These are phyloP conservation scores for Chrysogorgia sp. DNA, from an alignment of 92 coral and sea anemone genomes.

Conservation along the genomic window DNA sequence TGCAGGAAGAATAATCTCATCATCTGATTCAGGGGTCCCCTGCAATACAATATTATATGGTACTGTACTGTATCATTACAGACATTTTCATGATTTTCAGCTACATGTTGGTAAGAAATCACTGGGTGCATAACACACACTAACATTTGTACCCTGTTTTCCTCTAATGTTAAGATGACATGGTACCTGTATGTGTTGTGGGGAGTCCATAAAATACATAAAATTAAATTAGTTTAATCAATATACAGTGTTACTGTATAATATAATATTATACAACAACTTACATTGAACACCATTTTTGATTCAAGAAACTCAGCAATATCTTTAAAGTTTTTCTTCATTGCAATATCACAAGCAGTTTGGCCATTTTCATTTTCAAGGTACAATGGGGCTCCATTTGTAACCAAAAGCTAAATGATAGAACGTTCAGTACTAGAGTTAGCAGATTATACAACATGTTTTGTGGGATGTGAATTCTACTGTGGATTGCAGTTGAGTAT, in stretches of 20 bases:
- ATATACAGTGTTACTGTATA: not conserved
- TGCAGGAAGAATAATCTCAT: conserved; percentile 1
- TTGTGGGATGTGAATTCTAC: no score
- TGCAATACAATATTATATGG: not conserved
- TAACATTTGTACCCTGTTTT: no score
- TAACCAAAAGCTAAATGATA: conserved; percentile 72
- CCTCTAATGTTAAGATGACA: no score
- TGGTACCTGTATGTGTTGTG: no score
- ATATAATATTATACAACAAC: conserved; percentile 22
- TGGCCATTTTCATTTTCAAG: conserved; percentile 81
- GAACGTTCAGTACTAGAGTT: no score
- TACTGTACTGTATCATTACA: no score
- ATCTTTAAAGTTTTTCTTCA: conserved; percentile 71
- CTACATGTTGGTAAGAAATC: no score
- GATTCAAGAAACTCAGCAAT: conserved; percentile 96
- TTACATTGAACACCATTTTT: conserved; percentile 98
- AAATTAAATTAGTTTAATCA: not conserved
- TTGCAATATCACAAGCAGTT: conserved; percentile 98
- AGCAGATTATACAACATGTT: no score
- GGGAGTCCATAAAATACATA: no score
- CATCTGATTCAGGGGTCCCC: conserved; percentile 29
- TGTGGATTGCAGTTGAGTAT: no score
- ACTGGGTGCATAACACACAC: no score
- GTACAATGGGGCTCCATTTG: conserved; percentile 82
- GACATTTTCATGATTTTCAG: no score